phyloP scores from a whole-genome alignment of 2,797 vertebrate species.

The Podargus strigoides region DNA sequence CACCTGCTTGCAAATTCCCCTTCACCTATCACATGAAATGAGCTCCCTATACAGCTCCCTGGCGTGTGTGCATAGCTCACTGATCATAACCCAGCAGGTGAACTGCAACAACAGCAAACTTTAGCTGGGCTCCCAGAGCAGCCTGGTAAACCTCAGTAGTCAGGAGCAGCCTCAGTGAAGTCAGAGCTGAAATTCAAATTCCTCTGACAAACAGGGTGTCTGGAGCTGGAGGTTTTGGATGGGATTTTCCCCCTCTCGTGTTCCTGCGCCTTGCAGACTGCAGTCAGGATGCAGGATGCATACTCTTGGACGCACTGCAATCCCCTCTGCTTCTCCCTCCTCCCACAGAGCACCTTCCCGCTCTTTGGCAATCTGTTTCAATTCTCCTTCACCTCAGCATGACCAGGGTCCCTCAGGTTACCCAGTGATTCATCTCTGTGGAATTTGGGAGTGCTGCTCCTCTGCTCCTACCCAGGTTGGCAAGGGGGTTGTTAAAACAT shows the following conservation, averaged over 20 bases:
- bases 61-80: not conserved
- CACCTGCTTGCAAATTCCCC: not conserved
- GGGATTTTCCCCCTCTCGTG: not conserved
- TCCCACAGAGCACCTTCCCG: not conserved
- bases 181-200: not conserved
- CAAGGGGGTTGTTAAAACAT: not conserved
- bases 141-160: not conserved
- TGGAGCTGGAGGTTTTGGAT: not conserved
- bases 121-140: not conserved
- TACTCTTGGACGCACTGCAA: not conserved
- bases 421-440: constrained; percentile 6
- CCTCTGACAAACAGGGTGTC: not conserved
- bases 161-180: not conserved
- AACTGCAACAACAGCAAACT: not conserved
- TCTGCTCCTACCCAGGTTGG: not conserved
- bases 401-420: not conserved
- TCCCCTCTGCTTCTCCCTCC: not conserved
- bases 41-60: not conserved
- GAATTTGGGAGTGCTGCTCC: constrained; percentile 25
- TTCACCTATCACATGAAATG: not conserved
- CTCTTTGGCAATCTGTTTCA: not conserved
- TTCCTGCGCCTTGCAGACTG: not conserved
- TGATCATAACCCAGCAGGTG: not conserved
- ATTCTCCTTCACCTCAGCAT: not conserved
- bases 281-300: not conserved